Percentiles rank a stretch among this genome's conserved stretches.
Conservation (phyloP, 2,888 invertebrate genomes). For the Lottia scabra region DNA sequence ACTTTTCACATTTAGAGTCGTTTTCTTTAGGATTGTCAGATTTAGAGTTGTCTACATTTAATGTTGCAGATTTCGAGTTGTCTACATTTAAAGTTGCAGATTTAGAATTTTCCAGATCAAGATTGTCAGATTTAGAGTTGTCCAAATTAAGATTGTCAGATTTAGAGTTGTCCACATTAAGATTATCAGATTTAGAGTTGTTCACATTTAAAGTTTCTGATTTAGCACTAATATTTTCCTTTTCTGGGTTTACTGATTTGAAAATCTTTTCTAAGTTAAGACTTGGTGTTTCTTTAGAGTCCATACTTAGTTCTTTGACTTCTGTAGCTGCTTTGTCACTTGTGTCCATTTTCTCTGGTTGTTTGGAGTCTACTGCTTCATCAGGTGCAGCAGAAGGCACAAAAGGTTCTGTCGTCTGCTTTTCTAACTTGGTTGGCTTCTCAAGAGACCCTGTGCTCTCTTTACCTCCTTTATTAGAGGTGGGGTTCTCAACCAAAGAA, state of each 20-base stretch:
- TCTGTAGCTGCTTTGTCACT: slow-evolving; percentile 8
- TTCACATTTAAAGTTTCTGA: too few relatives aligned
- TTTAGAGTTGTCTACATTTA: too few relatives aligned
- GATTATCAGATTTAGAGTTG: not conserved
- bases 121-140: not conserved
- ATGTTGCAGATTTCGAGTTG: too few relatives aligned
- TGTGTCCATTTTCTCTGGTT: slow-evolving; percentile 10
- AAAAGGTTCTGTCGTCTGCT: not conserved
- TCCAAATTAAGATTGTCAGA: not conserved
- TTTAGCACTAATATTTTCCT: not conserved
- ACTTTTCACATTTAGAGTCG: not conserved
- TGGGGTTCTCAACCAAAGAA: slow-evolving; percentile 12
- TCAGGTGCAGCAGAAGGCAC: slow-evolving; percentile 7
- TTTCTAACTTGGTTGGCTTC: not conserved
- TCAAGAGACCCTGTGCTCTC: not conserved
- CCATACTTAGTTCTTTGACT: slow-evolving; percentile 2
- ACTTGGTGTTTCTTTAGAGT: not conserved
- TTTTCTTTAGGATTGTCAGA: too few relatives aligned
- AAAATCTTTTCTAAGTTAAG: not conserved
- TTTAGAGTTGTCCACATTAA: not conserved
- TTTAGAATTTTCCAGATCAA: not conserved
- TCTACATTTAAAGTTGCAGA: not conserved
- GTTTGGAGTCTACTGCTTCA: slow-evolving; percentile 12
- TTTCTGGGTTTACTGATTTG: not conserved
- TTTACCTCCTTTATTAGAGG: not conserved